Conservation (phyloP, 2,113 vertebrate genomes). For the Cephalopterus ornatus region DNA sequence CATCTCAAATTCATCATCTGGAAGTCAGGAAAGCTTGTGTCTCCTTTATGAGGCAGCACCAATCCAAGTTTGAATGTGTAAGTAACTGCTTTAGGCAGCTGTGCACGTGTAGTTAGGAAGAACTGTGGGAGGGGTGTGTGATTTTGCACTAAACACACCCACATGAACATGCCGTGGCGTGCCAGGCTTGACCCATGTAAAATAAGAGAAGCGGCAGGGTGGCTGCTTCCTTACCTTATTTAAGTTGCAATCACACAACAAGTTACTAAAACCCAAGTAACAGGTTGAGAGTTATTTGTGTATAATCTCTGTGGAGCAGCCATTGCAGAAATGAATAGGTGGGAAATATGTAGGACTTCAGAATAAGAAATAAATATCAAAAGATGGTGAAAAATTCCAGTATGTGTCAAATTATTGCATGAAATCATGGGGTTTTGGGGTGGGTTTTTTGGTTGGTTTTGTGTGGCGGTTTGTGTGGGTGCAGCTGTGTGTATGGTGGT, state of each 20-base stretch:
- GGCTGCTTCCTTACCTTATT: fast-evolving
- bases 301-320: fast-evolving
- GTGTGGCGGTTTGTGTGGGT: neutral
- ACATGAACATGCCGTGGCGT: fast-evolving
- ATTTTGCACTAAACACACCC: too few relatives aligned
- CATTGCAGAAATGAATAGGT: neutral
- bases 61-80: conserved; percentile 85
- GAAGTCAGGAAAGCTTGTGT: conserved; percentile 87
- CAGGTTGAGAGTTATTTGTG: fast-evolving
- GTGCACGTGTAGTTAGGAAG: fast-evolving
- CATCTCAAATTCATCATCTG: conserved; percentile 86
- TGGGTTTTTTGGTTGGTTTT: neutral
- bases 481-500: neutral
- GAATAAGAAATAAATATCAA: fast-evolving
- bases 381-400: neutral
- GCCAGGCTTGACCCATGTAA: fast-evolving
- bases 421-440: fast-evolving
- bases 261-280: neutral
- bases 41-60: conserved; percentile 84
- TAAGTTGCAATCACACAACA: fast-evolving
- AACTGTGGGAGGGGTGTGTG: fast-evolving
- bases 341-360: neutral
- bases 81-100: conserved; percentile 36
- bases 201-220: fast-evolving
- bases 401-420: fast-evolving